Percentiles rank a stretch among this genome's conserved stretches.
Evolutionary conservation across 1,140 invertebrate species (phyloP).

Genomic region (Drosophila pruinosa): DNA sequence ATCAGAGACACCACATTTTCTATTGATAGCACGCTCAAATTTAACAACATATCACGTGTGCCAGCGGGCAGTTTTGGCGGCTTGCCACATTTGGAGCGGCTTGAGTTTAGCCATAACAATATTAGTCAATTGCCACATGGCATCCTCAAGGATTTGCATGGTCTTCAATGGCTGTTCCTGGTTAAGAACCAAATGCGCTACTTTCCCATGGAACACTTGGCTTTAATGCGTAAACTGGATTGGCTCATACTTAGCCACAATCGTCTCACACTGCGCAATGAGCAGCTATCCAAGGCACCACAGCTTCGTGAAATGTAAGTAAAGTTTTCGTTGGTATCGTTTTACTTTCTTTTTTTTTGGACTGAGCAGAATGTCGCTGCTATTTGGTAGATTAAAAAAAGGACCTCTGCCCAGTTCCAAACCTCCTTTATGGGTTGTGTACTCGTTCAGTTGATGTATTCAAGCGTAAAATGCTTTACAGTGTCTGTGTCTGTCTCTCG

Average conservation of each 20-base stretch:
- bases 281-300: conserved; percentile 83
- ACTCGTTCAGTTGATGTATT: conserved; percentile 63
- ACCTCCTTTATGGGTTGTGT: conserved; percentile 15
- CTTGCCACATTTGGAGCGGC: conserved; percentile 55
- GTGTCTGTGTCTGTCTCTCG: conserved; percentile 45
- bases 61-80: conserved; percentile 64
- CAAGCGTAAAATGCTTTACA: conserved; percentile 73
- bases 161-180: conserved; percentile 83
- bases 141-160: conserved; percentile 81
- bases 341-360: background rate
- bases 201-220: conserved; percentile 81
- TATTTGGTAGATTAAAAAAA: conserved; percentile 72
- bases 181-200: conserved; percentile 79
- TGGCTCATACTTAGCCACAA: conserved; percentile 84
- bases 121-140: conserved; percentile 80
- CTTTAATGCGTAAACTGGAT: conserved; percentile 82
- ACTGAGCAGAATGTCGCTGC: conserved; percentile 30
- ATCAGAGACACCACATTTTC: background rate
- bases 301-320: conserved; percentile 85
- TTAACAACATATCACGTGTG: conserved; percentile 79
- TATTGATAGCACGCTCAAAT: conserved; percentile 59
- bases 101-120: conserved; percentile 83
- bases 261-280: conserved; percentile 80
- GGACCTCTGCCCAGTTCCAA: background rate
- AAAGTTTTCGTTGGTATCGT: conserved; percentile 7